These are phyloP conservation scores for Loxodonta africana DNA, from an alignment of 2,113 vertebrate species.

Conservation along the genomic window DNA sequence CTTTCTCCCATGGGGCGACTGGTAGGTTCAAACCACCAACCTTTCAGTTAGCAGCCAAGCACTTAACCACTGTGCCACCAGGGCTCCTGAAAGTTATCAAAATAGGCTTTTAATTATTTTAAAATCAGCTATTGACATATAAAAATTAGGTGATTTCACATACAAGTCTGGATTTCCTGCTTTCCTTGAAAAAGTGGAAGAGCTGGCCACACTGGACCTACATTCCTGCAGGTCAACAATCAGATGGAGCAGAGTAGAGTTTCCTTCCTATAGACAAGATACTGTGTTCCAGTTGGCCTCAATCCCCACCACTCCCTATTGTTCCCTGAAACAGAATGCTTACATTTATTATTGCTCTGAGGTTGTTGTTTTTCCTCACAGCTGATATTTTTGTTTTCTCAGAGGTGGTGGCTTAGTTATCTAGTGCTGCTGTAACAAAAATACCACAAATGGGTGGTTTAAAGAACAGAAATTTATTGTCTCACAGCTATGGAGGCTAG, in stretches of 20 bases:
- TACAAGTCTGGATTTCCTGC: neutral
- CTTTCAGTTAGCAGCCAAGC: neutral
- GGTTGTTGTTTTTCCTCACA: neutral
- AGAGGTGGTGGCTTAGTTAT: neutral
- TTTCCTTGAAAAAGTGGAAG: constrained; percentile 39
- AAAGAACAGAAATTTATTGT: neutral
- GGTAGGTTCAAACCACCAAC: neutral
- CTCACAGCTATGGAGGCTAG: neutral
- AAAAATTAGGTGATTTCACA: constrained; percentile 34
- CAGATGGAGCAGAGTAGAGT: neutral
- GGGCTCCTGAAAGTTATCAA: neutral
- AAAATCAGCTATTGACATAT: neutral
- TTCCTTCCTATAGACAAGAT: neutral
- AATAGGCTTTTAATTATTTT: neutral
- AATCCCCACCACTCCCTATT: neutral
- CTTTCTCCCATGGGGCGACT: neutral
- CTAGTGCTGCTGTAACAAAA: neutral
- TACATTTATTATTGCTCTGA: neutral
- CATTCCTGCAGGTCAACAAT: neutral
- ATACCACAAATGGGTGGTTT: neutral
- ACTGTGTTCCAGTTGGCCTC: neutral
- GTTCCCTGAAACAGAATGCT: constrained; percentile 15
- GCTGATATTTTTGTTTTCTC: neutral
- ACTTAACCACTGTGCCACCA: neutral
- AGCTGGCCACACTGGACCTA: neutral